Conservation (phyloP, 2,888 invertebrate species). For the Acanthopleura granulata region DNA sequence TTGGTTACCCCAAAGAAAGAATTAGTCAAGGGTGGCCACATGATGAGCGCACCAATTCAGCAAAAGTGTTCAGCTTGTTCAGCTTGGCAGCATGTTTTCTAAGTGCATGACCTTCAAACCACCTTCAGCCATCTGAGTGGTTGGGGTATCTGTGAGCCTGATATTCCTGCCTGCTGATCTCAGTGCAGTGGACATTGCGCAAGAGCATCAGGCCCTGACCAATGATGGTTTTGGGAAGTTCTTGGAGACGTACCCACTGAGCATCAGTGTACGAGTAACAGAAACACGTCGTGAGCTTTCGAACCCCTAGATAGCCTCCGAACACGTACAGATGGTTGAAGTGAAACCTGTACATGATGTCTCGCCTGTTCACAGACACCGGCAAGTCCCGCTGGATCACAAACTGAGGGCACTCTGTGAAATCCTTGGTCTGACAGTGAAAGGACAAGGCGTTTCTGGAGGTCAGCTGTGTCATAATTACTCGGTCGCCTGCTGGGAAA, state of each 20-base stretch:
- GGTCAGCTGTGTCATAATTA: not conserved
- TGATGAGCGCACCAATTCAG: no score
- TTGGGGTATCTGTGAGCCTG: no score
- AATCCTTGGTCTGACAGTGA: not conserved
- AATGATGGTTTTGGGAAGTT: not conserved
- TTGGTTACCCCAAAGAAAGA: no score
- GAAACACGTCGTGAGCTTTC: not conserved
- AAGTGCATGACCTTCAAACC: no score
- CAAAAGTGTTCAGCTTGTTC: no score
- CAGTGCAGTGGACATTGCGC: not conserved
- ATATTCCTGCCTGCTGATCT: no score
- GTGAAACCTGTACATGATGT: not conserved
- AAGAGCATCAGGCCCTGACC: not conserved
- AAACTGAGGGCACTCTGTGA: not conserved
- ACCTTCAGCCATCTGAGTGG: no score
- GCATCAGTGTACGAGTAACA: not conserved
- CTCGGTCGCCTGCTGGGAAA: not conserved
- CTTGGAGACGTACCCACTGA: not conserved
- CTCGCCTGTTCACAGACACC: not conserved
- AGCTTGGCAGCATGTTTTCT: no score
- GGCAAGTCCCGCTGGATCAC: not conserved
- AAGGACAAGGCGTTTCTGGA: not conserved
- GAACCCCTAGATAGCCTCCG: not conserved
- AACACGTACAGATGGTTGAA: slow-evolving; percentile 3
- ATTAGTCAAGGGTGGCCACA: no score